A percentile compares a stretch with the other conserved stretches of the same genome.
These are phyloP conservation scores for Epicampocera succincta DNA, from an alignment of 2,888 invertebrate species.

Conservation along the genomic window DNA sequence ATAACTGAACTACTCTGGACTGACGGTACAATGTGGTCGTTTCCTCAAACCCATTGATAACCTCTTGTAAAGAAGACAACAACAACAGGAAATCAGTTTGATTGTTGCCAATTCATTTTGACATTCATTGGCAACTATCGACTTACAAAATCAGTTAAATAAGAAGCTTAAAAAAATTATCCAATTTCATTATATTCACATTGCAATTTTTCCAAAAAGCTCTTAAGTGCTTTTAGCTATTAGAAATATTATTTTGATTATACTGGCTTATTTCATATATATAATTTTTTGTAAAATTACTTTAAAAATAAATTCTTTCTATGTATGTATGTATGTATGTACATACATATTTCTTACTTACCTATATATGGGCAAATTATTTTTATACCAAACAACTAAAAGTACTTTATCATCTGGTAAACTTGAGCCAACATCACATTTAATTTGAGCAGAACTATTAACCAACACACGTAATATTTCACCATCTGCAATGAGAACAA, in stretches of 20 bases:
- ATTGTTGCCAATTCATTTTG: not conserved
- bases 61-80: too few relatives aligned
- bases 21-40: too few relatives aligned
- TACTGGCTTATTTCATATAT: too few relatives aligned
- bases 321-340: not conserved
- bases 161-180: slow-evolving; percentile 7
- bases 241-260: not conserved
- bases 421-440: slow-evolving; percentile 92
- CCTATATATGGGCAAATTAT: slow-evolving; percentile 95
- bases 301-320: not conserved
- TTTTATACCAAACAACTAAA: slow-evolving; percentile 95
- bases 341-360: slow-evolving; percentile 82
- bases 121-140: not conserved
- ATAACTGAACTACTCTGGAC: too few relatives aligned
- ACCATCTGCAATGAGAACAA: slow-evolving; percentile 78
- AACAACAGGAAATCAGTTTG: too few relatives aligned
- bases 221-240: slow-evolving; percentile 29
- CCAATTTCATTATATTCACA: slow-evolving; percentile 7
- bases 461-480: slow-evolving; percentile 83
- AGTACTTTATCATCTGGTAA: slow-evolving; percentile 90
- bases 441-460: slow-evolving; percentile 90
- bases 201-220: not conserved
- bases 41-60: too few relatives aligned
- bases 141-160: not conserved
- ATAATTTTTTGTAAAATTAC: not conserved